Percentiles rank a stretch among this genome's conserved stretches.
phyloP scores from a whole-genome alignment of 2,113 vertebrate genomes.

The Aix galericulata region DNA sequence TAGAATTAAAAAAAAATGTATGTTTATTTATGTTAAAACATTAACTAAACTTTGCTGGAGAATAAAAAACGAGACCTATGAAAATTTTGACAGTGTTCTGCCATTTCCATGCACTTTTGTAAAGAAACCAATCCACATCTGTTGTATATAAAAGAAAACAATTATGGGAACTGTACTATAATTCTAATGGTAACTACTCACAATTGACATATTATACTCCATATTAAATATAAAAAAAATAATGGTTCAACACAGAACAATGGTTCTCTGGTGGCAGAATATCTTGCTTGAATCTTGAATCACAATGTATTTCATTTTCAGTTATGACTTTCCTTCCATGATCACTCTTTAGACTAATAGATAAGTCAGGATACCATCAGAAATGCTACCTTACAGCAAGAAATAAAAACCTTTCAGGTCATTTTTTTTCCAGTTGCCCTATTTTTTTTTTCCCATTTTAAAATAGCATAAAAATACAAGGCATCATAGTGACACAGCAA shows the following conservation, averaged over 20 bases:
- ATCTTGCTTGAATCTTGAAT: neutral
- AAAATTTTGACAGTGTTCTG: neutral
- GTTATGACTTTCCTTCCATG: neutral
- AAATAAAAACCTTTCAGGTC: neutral
- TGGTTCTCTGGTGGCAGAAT: neutral
- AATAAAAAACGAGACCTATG: neutral
- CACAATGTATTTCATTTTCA: neutral
- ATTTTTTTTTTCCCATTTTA: neutral
- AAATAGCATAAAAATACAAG: neutral
- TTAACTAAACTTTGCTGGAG: neutral
- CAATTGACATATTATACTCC: neutral
- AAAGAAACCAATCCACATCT: neutral
- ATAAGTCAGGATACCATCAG: neutral
- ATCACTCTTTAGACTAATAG: neutral
- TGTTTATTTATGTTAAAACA: neutral
- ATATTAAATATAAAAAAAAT: neutral
- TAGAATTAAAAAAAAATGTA: accelerated
- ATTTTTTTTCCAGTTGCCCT: neutral
- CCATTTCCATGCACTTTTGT: neutral
- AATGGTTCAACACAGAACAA: neutral
- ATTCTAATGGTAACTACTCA: neutral
- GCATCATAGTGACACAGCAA: neutral
- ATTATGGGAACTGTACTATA: neutral
- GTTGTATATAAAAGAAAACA: neutral
- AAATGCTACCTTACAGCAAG: neutral